A percentile compares a stretch with the other conserved stretches of the same genome.
These are phyloP conservation scores for Tragelaphus strepsiceros DNA, from an alignment of 2,113 vertebrate species.

Conservation along the genomic window DNA sequence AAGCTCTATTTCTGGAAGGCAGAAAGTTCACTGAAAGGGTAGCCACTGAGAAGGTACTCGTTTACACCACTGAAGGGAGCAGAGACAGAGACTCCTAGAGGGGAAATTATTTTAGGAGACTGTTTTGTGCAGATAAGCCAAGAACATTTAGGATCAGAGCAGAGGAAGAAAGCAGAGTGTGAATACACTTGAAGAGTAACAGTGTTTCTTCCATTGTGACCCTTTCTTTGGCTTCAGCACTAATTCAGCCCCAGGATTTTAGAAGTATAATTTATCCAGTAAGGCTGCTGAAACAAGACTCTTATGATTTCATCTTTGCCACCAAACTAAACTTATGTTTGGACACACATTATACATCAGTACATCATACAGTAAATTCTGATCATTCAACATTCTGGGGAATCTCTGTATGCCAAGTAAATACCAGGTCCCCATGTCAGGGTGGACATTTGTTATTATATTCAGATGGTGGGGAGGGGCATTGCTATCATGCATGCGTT, in stretches of 20 bases:
- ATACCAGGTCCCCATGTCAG: background rate
- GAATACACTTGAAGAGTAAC: background rate
- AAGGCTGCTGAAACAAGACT: background rate
- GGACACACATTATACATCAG: background rate
- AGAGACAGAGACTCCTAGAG: background rate
- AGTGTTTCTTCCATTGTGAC: background rate
- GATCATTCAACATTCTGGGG: background rate
- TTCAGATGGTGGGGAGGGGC: background rate
- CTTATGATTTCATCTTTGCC: background rate
- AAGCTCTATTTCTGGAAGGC: slow-evolving; percentile 65
- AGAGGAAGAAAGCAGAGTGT: background rate
- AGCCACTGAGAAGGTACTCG: background rate
- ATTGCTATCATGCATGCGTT: too few relatives aligned
- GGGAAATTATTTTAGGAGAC: slow-evolving; percentile 32
- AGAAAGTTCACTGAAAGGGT: slow-evolving; percentile 49
- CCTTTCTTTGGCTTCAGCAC: background rate
- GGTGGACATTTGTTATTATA: background rate
- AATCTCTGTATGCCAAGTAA: background rate
- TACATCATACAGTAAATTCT: background rate
- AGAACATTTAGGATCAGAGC: background rate
- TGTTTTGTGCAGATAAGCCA: background rate
- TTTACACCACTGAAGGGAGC: background rate
- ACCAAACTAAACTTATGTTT: background rate
- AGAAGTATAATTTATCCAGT: background rate
- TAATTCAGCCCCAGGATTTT: background rate